Percentiles rank a stretch among this genome's conserved stretches.
phyloP scores from a whole-genome alignment of 2,888 invertebrate species.

The Dolichopus griseipennis region DNA sequence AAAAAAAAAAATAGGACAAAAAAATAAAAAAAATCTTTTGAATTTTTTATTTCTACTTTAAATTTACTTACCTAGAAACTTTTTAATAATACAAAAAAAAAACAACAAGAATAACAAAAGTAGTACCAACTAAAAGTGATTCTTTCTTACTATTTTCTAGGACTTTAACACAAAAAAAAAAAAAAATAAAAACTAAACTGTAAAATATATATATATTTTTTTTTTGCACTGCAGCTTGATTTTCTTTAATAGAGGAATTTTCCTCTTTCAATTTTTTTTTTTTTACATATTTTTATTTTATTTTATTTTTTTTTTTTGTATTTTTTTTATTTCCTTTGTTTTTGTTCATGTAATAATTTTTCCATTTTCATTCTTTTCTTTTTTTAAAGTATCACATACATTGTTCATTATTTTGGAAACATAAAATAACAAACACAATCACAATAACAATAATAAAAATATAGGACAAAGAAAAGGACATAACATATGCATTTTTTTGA shows the following conservation, averaged over 20 bases:
- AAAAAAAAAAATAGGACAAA: not conserved
- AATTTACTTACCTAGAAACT: not conserved
- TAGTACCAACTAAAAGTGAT: no score
- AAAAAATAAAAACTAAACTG: no score
- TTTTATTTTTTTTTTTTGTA: not conserved
- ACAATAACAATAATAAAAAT: no score
- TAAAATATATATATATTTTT: no score
- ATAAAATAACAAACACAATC: not conserved
- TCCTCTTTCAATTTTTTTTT: no score
- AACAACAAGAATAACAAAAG: no score
- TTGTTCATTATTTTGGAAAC: not conserved
- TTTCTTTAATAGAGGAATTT: not conserved
- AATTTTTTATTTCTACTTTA: not conserved
- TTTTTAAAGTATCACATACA: not conserved
- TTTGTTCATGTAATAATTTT: constrained; percentile 4
- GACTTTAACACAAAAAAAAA: no score
- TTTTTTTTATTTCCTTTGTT: not conserved
- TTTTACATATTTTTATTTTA: not conserved
- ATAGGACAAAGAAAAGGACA: not conserved
- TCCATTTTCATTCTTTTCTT: not conserved
- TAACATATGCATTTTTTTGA: not conserved
- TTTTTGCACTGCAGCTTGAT: not conserved
- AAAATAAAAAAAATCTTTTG: constrained; percentile 1
- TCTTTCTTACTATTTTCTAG: no score
- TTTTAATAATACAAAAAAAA: not conserved